phyloP scores from a whole-genome alignment of 2,113 vertebrate species.

The Tamias sibiricus region DNA sequence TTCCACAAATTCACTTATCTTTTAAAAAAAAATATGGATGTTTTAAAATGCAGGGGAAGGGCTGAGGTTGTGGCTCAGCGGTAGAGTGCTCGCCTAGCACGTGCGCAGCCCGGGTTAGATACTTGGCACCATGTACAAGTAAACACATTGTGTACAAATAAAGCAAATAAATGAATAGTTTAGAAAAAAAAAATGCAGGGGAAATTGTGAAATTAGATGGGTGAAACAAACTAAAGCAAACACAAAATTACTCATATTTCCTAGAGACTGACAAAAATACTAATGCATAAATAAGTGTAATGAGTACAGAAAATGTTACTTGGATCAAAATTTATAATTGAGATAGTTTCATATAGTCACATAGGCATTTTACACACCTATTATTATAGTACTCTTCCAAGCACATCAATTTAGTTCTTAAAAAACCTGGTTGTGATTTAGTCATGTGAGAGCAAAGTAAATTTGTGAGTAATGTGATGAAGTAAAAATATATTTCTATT shows the following conservation, averaged over 20 bases:
- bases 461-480: neutral
- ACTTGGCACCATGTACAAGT: no score
- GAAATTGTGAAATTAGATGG: neutral
- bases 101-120: no score
- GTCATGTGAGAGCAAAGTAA: neutral
- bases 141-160: no score
- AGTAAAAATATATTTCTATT: neutral
- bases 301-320: neutral
- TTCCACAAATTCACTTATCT: neutral
- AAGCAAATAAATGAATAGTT: no score
- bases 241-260: neutral
- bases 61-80: no score
- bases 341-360: neutral
- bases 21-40: neutral
- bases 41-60: neutral
- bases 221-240: neutral
- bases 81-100: no score
- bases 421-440: conserved; percentile 9
- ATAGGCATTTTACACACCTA: neutral
- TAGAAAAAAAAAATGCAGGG: neutral
- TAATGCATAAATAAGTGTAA: neutral
- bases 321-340: neutral
- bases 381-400: neutral
- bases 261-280: neutral
- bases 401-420: neutral